phyloP scores from a whole-genome alignment of 1,140 invertebrate genomes.

The Drosophila takahashii region DNA sequence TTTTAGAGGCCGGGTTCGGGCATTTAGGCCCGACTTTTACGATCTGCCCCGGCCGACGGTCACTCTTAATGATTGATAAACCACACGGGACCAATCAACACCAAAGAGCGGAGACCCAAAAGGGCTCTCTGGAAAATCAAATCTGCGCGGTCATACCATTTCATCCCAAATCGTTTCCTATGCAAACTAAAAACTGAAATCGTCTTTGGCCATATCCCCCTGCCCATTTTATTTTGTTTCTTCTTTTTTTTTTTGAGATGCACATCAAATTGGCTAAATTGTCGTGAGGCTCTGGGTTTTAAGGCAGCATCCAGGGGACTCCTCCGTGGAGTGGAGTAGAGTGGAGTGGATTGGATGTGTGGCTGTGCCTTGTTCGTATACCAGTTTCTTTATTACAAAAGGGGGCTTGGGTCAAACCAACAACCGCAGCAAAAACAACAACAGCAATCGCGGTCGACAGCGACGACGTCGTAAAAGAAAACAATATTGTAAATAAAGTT shows the following conservation, averaged over 20 bases:
- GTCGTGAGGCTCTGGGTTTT: constrained; percentile 56
- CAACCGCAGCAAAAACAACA: constrained; percentile 53
- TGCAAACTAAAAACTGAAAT: constrained; percentile 50
- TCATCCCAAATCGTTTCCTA: constrained; percentile 36
- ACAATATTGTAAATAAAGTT: constrained; percentile 83
- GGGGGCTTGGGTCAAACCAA: constrained; percentile 78
- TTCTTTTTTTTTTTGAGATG: constrained; percentile 16
- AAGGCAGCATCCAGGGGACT: constrained; percentile 38
- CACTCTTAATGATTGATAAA: constrained; percentile 79
- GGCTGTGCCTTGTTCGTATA: constrained; percentile 67
- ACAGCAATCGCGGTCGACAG: constrained; percentile 47
- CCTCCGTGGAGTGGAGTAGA: constrained; percentile 1
- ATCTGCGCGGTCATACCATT: constrained; percentile 53
- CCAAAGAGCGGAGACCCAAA: constrained; percentile 30
- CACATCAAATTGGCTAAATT: constrained; percentile 78
- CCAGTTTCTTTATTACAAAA: constrained; percentile 80
- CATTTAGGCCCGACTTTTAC: constrained; percentile 64
- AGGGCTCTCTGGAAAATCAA: constrained; percentile 45
- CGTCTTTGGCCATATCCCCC: constrained; percentile 29
- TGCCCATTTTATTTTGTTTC: neutral
- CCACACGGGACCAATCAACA: constrained; percentile 77
- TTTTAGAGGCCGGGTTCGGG: constrained; percentile 58
- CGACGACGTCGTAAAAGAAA: constrained; percentile 76
- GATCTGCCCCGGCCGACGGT: constrained; percentile 30
- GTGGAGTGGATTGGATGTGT: constrained; percentile 23